A percentile compares a stretch with the other conserved stretches of the same genome.
These are phyloP conservation scores for Mormoops blainvillei DNA, from an alignment of 2,113 vertebrate genomes.

Conservation along the genomic window DNA sequence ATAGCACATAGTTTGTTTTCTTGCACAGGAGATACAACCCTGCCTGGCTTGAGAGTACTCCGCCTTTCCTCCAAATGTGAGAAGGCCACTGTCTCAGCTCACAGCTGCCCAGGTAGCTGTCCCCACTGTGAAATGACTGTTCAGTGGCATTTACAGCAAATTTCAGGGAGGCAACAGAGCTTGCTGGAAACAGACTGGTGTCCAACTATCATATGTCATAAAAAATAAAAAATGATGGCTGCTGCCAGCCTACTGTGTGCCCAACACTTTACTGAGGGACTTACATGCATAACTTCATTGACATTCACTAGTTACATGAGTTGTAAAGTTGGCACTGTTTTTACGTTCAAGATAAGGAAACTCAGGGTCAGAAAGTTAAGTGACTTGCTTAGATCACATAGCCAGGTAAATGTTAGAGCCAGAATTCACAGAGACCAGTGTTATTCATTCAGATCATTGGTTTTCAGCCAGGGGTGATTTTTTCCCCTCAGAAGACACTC, in stretches of 20 bases:
- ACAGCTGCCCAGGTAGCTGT: background rate
- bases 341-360: background rate
- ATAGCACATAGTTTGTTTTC: constrained; percentile 41
- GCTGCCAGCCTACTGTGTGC: background rate
- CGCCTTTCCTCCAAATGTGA: constrained; percentile 31
- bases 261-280: background rate
- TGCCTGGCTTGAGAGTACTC: background rate
- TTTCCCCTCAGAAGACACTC: background rate
- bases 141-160: constrained; percentile 49
- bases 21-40: background rate
- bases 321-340: background rate
- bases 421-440: background rate
- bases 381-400: background rate
- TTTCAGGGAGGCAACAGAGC: background rate
- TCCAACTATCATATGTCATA: background rate
- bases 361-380: background rate
- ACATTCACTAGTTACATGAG: background rate
- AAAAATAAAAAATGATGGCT: background rate
- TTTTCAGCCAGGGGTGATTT: background rate
- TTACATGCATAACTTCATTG: background rate
- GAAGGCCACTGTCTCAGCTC: constrained; percentile 3
- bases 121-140: background rate
- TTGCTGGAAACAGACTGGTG: background rate
- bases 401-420: background rate
- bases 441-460: background rate